phyloP scores from a whole-genome alignment of 1,140 invertebrate species.

The Drosophila nigromelanica region DNA sequence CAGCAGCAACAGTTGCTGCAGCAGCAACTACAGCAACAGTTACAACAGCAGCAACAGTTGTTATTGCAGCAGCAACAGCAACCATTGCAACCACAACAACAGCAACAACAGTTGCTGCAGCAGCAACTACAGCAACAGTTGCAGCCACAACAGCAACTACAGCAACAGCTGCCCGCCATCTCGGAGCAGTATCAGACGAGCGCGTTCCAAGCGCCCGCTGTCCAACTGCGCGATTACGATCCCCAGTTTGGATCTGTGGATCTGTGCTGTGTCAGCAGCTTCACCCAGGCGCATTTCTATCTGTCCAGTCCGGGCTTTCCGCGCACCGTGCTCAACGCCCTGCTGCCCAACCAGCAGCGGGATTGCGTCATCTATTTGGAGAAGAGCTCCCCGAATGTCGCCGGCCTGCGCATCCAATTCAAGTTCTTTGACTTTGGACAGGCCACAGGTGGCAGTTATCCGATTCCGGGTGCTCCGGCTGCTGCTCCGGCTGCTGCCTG shows the following conservation, averaged over 20 bases:
- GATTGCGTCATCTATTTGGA: constrained; percentile 85
- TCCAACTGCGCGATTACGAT: constrained; percentile 68
- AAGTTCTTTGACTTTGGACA: constrained; percentile 86
- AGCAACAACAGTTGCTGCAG: constrained; percentile 7
- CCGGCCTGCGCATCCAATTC: constrained; percentile 85
- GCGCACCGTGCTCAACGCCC: constrained; percentile 66
- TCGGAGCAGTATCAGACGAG: constrained; percentile 64
- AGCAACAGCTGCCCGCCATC: constrained; percentile 49
- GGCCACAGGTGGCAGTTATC: constrained; percentile 13
- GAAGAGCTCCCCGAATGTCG: constrained; percentile 84
- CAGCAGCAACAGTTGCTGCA: constrained; percentile 1
- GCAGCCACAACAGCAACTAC: constrained; percentile 11
- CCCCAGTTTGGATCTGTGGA: constrained; percentile 60
- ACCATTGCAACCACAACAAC: constrained; percentile 18
- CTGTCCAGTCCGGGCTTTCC: constrained; percentile 86
- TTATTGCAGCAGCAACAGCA: constrained; percentile 3
- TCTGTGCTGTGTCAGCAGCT: constrained; percentile 84
- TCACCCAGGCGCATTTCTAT: constrained; percentile 84
- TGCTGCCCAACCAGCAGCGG: constrained; percentile 68
- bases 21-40: constrained; percentile 25
- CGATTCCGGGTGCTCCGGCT: constrained; percentile 12
- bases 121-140: constrained; percentile 22
- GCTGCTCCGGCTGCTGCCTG: constrained; percentile 61
- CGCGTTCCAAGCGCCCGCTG: constrained; percentile 52
- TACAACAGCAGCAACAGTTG: constrained; percentile 19